Conservation (phyloP, 2,113 vertebrate species). For the Beaufortia kweichowensis region DNA sequence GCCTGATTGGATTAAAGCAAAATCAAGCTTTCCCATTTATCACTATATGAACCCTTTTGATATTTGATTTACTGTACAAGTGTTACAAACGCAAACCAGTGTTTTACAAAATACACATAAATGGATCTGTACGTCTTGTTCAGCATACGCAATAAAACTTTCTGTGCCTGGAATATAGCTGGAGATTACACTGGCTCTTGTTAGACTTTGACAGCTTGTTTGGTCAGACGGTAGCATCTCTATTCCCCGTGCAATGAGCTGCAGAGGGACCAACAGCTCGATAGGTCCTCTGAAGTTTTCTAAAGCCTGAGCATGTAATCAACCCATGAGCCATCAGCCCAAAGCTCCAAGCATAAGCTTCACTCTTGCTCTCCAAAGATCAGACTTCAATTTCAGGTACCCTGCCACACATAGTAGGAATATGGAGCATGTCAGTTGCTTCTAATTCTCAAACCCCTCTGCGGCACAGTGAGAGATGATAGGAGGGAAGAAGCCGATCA, state of each 20-base stretch:
- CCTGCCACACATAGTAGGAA: conserved; percentile 3
- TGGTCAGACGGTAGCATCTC: conserved; percentile 20
- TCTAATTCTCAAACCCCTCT: conserved; percentile 25
- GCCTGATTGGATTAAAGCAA: too few species aligned
- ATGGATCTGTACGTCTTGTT: background rate
- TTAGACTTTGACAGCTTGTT: conserved; percentile 40
- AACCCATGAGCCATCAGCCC: conserved; percentile 33
- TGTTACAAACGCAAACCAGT: background rate
- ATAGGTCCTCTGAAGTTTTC: conserved; percentile 33
- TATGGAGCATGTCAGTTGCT: conserved; percentile 23
- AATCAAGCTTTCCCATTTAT: too few species aligned
- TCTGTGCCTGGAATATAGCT: background rate
- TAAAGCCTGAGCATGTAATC: conserved; percentile 34
- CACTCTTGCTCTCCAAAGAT: conserved; percentile 27
- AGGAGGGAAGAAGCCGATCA: conserved; percentile 56
- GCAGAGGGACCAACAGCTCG: conserved; percentile 22
- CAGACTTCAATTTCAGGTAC: conserved; percentile 37
- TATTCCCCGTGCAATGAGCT: background rate
- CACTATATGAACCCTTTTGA: background rate
- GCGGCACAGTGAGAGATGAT: conserved; percentile 22
- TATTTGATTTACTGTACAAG: background rate
- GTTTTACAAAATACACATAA: background rate
- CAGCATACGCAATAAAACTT: background rate
- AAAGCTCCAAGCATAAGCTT: conserved; percentile 18
- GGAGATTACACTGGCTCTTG: background rate